Evolutionary conservation across 2,888 invertebrate species (phyloP).

Genomic region (Agapostemon virescens): DNA sequence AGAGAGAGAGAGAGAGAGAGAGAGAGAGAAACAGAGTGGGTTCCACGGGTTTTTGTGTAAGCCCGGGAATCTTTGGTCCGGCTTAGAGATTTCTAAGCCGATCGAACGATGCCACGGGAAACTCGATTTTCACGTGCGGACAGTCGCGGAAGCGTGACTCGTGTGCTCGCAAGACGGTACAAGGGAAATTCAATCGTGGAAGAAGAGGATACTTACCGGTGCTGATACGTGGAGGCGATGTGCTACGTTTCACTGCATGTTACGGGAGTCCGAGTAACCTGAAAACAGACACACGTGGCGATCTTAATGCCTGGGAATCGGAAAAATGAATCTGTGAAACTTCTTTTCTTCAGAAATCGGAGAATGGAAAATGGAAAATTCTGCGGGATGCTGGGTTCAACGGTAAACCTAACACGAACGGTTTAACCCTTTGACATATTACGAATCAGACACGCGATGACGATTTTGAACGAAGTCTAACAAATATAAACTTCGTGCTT

Average conservation of each 20-base stretch:
- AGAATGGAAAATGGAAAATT: not conserved
- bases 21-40: not conserved
- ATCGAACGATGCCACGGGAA: slow-evolving; percentile 6
- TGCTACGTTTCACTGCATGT: slow-evolving; percentile 39
- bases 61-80: slow-evolving; percentile 35
- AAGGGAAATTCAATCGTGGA: not conserved
- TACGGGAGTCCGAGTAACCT: slow-evolving; percentile 11
- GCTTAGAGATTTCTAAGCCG: slow-evolving; percentile 53
- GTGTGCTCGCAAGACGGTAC: not conserved
- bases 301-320: not conserved
- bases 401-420: no score
- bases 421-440: no score
- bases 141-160: not conserved
- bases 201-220: slow-evolving; percentile 6
- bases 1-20: not conserved
- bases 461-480: no score
- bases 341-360: not conserved
- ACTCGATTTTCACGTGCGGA: not conserved
- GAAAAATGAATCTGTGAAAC: not conserved
- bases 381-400: no score
- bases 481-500: no score
- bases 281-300: slow-evolving; percentile 6
- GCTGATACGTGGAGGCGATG: not conserved
- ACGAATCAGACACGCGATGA: no score
- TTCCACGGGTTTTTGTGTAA: slow-evolving; percentile 47